A percentile compares a stretch with the other conserved stretches of the same genome.
phyloP scores from a whole-genome alignment of 35 echinoderm and acorn worm species.

The Ptychodera flava region DNA sequence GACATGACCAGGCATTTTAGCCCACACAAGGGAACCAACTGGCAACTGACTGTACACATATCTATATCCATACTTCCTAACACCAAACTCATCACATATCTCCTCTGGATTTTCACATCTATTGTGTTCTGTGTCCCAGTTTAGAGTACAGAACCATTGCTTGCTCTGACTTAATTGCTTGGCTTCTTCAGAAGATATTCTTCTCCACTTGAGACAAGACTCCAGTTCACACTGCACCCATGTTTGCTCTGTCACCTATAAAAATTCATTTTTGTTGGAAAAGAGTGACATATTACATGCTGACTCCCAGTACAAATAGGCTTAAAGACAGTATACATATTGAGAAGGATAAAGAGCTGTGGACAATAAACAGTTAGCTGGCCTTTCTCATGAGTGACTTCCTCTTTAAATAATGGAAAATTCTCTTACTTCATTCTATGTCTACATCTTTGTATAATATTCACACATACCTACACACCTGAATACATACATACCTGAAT shows the following conservation, averaged over 20 bases:
- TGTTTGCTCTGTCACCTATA: constrained; percentile 40
- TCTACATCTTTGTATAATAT: too few relatives aligned
- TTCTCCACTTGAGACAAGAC: constrained; percentile 66
- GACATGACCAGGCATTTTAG: constrained; percentile 55
- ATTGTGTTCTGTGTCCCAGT: constrained; percentile 32
- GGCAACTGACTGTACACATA: constrained; percentile 33
- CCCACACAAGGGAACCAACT: constrained; percentile 44
- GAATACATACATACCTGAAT: background rate
- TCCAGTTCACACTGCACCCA: constrained; percentile 69
- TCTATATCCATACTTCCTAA: constrained; percentile 30
- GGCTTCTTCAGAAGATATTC: constrained; percentile 37
- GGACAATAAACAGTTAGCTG: too few relatives aligned
- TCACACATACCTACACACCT: background rate
- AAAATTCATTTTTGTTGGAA: background rate
- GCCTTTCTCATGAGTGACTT: too few relatives aligned
- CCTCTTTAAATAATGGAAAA: too few relatives aligned
- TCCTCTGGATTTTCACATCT: constrained; percentile 54
- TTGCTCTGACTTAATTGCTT: constrained; percentile 14
- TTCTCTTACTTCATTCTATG: too few relatives aligned
- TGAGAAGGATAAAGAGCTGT: too few relatives aligned
- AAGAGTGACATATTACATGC: too few relatives aligned
- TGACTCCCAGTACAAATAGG: too few relatives aligned
- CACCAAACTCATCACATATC: constrained; percentile 14
- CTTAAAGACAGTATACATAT: too few relatives aligned
- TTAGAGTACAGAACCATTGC: constrained; percentile 52